Base-by-base conservation (phyloP, 2,113 vertebrate species). In the Pleuronectes platessa region DNA sequence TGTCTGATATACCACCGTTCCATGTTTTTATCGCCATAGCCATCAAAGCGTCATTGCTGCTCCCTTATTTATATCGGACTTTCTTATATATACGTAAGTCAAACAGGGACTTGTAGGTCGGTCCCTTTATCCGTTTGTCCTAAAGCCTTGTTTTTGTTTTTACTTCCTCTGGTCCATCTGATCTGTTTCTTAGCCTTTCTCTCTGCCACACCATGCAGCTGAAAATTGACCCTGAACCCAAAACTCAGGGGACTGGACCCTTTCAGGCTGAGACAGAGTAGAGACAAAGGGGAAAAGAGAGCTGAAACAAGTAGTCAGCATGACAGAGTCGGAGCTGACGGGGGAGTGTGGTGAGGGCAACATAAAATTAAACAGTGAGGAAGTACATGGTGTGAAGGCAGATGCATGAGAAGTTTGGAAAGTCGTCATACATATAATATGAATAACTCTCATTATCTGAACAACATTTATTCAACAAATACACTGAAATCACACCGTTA, bases 151-250 rank as follows among this genome's bases (percentile, higher is more conserved):
- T 53, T 53, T 18, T 53, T n/a, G 13, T n/a, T 12, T 53, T n/a
- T 2, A 27, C 56, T 61, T 79, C 60, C 67, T 84, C 65, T 59
- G 21, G 20, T 75, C 71, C 61, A 70, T 55, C 74, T 74, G 76
- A 75, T 83, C 71, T 13, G 27, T 59, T 23, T 65, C 27, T 71
- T 31, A 53, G 24, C 60, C 37, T 64, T 49, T 78, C 61, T 87
- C 62, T 74, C 64, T 51, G 70, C 10, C 70, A 53, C 59, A 72
- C 68, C 72, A 27, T 85, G 79, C 75, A 84, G 81, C 75, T 85
- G 87, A 84, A 90, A 89, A 75, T 82, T 78, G 82, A 91, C 64
- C 68, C 85, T 76, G 62, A 79, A 55, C 56, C 60, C 65, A 35
- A 76, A 53, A 67, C 88, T 79, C 89, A 5, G 17, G 87, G 76